These are phyloP conservation scores for Geotrupes spiniger DNA, from an alignment of 2,888 invertebrate genomes.

Conservation along the genomic window DNA sequence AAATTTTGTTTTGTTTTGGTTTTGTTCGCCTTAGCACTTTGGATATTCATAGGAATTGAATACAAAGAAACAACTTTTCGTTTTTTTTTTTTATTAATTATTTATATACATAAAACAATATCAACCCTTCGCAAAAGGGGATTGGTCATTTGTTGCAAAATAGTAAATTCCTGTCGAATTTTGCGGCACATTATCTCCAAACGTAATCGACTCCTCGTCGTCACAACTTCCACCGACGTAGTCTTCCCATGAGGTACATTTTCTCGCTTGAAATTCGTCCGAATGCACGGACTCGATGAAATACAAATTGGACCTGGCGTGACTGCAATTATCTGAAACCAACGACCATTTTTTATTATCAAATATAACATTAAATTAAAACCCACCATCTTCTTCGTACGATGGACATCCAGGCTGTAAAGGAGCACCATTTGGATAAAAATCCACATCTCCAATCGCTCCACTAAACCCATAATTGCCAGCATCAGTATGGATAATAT, in stretches of 20 bases:
- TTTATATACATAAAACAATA: too few species aligned
- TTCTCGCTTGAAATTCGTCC: constrained; percentile 43
- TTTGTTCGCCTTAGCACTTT: too few species aligned
- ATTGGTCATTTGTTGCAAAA: constrained; percentile 12
- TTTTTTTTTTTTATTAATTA: too few species aligned
- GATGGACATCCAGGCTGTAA: constrained; percentile 46
- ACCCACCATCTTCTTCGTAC: constrained; percentile 31
- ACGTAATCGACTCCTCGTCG: constrained; percentile 25
- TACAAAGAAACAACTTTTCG: too few species aligned
- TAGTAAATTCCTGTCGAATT: constrained; percentile 34
- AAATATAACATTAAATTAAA: background rate
- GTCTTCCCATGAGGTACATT: constrained; percentile 45
- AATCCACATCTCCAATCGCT: constrained; percentile 46
- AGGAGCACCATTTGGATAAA: constrained; percentile 49
- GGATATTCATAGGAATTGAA: too few species aligned
- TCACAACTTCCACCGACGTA: constrained; percentile 39
- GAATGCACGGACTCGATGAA: constrained; percentile 52
- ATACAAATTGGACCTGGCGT: constrained; percentile 49
- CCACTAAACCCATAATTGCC: constrained; percentile 46
- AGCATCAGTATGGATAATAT: constrained; percentile 49
- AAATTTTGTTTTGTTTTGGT: too few species aligned
- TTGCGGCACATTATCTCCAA: constrained; percentile 32
- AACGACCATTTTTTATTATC: constrained; percentile 18
- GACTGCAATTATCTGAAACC: constrained; percentile 52
- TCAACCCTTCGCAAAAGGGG: constrained; percentile 8